phyloP scores from a whole-genome alignment of 2,888 invertebrate genomes.

The Apodemia hepburni region DNA sequence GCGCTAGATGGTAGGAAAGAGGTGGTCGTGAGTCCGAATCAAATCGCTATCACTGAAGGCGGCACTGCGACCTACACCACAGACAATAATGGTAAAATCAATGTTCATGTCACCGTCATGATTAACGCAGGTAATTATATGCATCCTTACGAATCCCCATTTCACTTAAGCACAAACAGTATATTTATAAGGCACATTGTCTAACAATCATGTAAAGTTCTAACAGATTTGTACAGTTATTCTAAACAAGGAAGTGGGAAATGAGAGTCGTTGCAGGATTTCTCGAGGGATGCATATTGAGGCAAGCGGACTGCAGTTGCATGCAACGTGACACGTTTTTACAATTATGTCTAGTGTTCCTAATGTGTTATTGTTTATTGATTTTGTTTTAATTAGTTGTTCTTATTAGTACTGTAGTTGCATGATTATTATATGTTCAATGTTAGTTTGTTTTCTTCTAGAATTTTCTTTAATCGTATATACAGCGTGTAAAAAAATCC shows the following conservation, averaged over 20 bases:
- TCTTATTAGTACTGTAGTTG: conserved; percentile 18
- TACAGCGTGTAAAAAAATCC: too few relatives aligned
- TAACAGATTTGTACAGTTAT: conserved; percentile 64
- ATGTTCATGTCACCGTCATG: conserved; percentile 93
- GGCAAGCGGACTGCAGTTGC: conserved; percentile 62
- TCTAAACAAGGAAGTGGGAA: conserved; percentile 53
- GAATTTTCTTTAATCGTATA: conserved; percentile 1
- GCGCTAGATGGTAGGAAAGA: conserved; percentile 80
- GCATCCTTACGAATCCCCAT: conserved; percentile 68
- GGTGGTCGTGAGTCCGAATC: conserved; percentile 64
- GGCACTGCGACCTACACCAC: conserved; percentile 82
- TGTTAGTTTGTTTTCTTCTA: conserved; percentile 21
- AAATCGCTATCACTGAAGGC: conserved; percentile 72
- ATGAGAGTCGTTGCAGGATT: conserved; percentile 45
- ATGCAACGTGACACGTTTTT: conserved; percentile 21
- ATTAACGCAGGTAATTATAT: conserved; percentile 86
- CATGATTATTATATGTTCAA: conserved; percentile 20
- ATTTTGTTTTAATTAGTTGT: conserved; percentile 19
- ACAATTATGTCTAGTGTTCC: conserved; percentile 42
- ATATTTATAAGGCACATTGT: conserved; percentile 33
- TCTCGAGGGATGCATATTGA: conserved; percentile 77
- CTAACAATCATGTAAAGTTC: conserved; percentile 44
- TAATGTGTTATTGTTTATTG: conserved; percentile 18
- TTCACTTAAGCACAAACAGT: conserved; percentile 29
- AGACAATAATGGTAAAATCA: conserved; percentile 92